Conservation (phyloP, 1,140 invertebrate species). For the Bombus confusus region DNA sequence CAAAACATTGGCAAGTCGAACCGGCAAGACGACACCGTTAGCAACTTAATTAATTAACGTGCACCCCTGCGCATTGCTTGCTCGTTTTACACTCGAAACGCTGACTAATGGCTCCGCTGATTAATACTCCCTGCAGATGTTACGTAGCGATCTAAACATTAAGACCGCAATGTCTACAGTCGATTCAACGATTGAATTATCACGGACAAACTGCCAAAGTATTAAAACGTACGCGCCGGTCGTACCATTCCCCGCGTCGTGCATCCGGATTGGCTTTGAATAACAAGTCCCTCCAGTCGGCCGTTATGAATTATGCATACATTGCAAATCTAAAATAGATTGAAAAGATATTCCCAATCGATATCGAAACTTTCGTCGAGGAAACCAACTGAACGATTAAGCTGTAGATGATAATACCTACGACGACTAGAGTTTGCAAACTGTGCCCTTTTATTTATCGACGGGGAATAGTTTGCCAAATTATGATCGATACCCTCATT, state of each 20-base stretch:
- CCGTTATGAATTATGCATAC: slow-evolving; percentile 54
- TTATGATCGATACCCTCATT: not conserved
- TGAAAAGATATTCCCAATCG: slow-evolving; percentile 42
- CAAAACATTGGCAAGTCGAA: not conserved
- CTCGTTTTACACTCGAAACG: slow-evolving; percentile 51
- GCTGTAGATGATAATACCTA: slow-evolving; percentile 1
- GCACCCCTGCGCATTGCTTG: slow-evolving; percentile 46
- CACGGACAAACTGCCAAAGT: slow-evolving; percentile 31
- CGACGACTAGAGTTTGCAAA: no score
- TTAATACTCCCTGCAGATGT: slow-evolving; percentile 59
- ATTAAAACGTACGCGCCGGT: slow-evolving; percentile 31
- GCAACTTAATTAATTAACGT: slow-evolving; percentile 60
- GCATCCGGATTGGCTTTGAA: slow-evolving; percentile 42
- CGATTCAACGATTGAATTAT: slow-evolving; percentile 37
- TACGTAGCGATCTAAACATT: slow-evolving; percentile 53
- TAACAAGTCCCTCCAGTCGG: slow-evolving; percentile 21
- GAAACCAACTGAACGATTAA: slow-evolving; percentile 1
- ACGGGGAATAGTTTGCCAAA: not conserved
- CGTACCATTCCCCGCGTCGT: not conserved
- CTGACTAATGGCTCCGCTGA: slow-evolving; percentile 55
- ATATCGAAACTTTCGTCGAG: not conserved
- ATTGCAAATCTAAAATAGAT: slow-evolving; percentile 51
- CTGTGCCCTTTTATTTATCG: not conserved
- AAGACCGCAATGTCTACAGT: slow-evolving; percentile 18
- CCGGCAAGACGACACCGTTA: not conserved